Percentiles rank a stretch among this genome's conserved stretches.
Evolutionary conservation across 2,113 vertebrate species (phyloP).

Genomic region (Scomber colias): DNA sequence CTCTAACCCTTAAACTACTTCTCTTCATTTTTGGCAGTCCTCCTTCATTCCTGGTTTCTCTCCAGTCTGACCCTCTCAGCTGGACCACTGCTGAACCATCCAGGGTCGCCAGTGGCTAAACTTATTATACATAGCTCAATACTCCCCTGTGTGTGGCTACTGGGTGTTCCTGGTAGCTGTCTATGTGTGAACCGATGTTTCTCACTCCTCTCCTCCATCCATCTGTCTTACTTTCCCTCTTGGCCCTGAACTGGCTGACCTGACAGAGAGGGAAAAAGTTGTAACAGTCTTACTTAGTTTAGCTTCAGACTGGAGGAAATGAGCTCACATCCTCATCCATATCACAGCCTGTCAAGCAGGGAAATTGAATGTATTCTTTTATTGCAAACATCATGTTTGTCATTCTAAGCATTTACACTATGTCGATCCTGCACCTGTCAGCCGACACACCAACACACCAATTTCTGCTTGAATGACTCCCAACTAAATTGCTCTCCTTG

Average conservation of each 20-base stretch:
- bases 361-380: conserved; percentile 24
- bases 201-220: conserved; percentile 30
- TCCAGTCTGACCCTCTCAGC: conserved; percentile 47
- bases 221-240: conserved; percentile 26
- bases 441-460: not conserved
- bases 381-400: conserved; percentile 8
- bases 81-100: conserved; percentile 23
- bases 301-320: conserved; percentile 24
- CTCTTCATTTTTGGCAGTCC: conserved; percentile 5
- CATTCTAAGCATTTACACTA: conserved; percentile 34
- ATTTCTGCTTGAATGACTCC: conserved; percentile 34
- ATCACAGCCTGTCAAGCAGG: conserved; percentile 16
- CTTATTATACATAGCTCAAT: conserved; percentile 44
- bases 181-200: conserved; percentile 31
- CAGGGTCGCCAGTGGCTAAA: conserved; percentile 41
- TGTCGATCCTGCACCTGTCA: conserved; percentile 22
- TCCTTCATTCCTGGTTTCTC: conserved; percentile 2
- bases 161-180: conserved; percentile 41
- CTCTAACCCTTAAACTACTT: not conserved
- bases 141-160: conserved; percentile 9
- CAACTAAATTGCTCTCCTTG: conserved; percentile 49
- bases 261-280: conserved; percentile 18
- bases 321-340: conserved; percentile 12
- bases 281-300: conserved; percentile 18
- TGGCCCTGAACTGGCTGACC: conserved; percentile 55